Evolutionary conservation across 2,888 invertebrate genomes (phyloP), one percentile per base, ranked within the genome.

Genomic region (Drosophila formosana): DNA sequence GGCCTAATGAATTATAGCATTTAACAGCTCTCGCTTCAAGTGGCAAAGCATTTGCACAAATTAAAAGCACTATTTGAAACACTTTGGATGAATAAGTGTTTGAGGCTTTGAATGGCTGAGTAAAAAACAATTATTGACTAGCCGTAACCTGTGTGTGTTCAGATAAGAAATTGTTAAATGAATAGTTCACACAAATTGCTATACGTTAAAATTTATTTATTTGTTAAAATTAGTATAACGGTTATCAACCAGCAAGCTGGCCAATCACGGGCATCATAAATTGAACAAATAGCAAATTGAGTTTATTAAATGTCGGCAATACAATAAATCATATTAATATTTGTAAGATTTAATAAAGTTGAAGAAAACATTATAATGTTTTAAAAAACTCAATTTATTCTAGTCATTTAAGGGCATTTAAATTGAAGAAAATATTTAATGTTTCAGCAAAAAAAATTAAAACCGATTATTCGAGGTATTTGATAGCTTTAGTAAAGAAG

Each of bases 1-100:
- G 80, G 64, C 71, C 34, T 86, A 78, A 86, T 86, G 78, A 82
- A 80, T 82, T 86, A 75, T 63, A 66, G 53, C 67, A 78, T 78
- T 86, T 68, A 78, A 65, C 67, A 72, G 73, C 70, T 70, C 56
- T 60, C 41, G 25, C 52, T 34, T 65, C 34, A 25, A 43, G 65
- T 56, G 41, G 46, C 49, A 47, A 52, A 57, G 37, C 65, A 64
- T 61, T 69, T 67, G 67, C 39, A 53, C 50, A 57, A 66, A 82
- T 67, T 71, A 52, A 67, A 62, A 49, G 47, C 56, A 62, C 45
- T 11, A 26, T 45, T 55, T 58, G 46, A 5, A 30, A 53, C 39
- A 43, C 45, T 23, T 25, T 47, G 30, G 25, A 39, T 11, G n/a
- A 26, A 28, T 37, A 23, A 37, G 13, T 55, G 46, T 32, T 11